Percentiles rank a stretch among this genome's conserved stretches.
These are phyloP conservation scores for Gephyroberyx darwinii DNA, from an alignment of 2,797 vertebrate species.

Conservation along the genomic window DNA sequence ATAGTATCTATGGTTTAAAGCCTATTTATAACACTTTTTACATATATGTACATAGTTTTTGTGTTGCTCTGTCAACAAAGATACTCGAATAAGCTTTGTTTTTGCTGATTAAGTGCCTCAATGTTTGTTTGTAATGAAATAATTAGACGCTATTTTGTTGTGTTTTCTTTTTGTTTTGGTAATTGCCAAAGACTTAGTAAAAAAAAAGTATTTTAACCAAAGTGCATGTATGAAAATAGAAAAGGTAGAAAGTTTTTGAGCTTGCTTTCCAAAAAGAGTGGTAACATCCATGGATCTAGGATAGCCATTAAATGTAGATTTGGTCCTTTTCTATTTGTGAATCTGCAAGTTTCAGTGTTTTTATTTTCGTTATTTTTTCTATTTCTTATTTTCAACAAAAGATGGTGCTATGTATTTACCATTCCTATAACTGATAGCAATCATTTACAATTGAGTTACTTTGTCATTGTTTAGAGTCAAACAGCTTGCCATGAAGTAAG, in stretches of 20 bases:
- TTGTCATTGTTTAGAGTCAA: constrained; percentile 84
- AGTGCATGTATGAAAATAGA: constrained; percentile 80
- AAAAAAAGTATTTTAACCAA: constrained; percentile 80
- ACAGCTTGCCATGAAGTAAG: constrained; percentile 75
- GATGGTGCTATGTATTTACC: constrained; percentile 99
- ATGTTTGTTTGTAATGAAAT: constrained; percentile 88
- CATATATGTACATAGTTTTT: constrained; percentile 99
- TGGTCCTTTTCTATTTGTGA: constrained; percentile 73
- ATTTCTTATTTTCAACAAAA: constrained; percentile 82
- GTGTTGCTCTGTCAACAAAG: constrained; percentile 87
- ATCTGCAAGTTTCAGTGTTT: constrained; percentile 70
- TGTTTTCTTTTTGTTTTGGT: constrained; percentile 67
- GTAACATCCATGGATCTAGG: constrained; percentile 70
- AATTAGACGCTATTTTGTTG: constrained; percentile 79
- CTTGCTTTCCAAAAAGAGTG: constrained; percentile 68
- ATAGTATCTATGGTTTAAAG: constrained; percentile 99
- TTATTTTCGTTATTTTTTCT: constrained; percentile 76
- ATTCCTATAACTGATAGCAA: constrained; percentile 91
- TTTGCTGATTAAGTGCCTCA: constrained; percentile 91
- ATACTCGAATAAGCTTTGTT: constrained; percentile 85
- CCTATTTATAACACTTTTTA: constrained; percentile 99
- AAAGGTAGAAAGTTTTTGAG: constrained; percentile 47
- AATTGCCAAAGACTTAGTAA: constrained; percentile 71
- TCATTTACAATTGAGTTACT: constrained; percentile 67
- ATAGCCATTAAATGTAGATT: constrained; percentile 53